Evolutionary conservation across 2,113 vertebrate species (phyloP).

Genomic region (Pongo abelii): DNA sequence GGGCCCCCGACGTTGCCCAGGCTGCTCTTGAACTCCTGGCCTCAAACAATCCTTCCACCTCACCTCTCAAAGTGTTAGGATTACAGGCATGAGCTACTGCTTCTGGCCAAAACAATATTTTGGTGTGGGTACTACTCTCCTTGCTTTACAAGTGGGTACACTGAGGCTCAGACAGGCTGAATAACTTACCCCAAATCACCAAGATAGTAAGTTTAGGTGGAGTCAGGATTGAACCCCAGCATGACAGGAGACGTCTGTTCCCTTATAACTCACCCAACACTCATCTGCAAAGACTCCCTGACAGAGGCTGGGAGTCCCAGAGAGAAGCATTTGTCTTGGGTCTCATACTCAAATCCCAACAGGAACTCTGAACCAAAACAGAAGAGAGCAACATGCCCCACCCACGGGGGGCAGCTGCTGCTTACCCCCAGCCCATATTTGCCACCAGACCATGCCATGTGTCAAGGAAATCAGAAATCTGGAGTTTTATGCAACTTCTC

Average conservation of each 20-base stretch:
- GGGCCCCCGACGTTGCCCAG: too few relatives aligned
- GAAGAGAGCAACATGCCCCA: too few relatives aligned
- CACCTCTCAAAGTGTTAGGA: too few relatives aligned
- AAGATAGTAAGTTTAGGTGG: neutral
- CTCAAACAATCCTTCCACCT: too few relatives aligned
- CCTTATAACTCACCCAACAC: neutral
- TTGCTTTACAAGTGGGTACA: neutral
- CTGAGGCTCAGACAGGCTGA: neutral
- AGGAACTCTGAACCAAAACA: neutral
- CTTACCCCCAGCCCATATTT: neutral
- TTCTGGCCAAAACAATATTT: neutral
- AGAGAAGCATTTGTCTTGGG: neutral
- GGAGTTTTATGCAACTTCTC: fast-evolving
- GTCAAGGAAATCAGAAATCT: neutral
- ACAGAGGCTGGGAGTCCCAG: neutral
- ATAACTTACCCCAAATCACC: neutral
- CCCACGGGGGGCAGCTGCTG: neutral
- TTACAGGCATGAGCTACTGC: too few relatives aligned
- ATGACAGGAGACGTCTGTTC: neutral
- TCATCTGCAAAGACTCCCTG: neutral
- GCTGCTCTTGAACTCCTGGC: too few relatives aligned
- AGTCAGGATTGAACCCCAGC: neutral
- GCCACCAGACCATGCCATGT: neutral
- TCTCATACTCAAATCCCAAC: neutral
- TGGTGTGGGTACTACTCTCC: neutral